phyloP scores from a whole-genome alignment of 2,797 vertebrate species.

The Macropus fuliginosus region DNA sequence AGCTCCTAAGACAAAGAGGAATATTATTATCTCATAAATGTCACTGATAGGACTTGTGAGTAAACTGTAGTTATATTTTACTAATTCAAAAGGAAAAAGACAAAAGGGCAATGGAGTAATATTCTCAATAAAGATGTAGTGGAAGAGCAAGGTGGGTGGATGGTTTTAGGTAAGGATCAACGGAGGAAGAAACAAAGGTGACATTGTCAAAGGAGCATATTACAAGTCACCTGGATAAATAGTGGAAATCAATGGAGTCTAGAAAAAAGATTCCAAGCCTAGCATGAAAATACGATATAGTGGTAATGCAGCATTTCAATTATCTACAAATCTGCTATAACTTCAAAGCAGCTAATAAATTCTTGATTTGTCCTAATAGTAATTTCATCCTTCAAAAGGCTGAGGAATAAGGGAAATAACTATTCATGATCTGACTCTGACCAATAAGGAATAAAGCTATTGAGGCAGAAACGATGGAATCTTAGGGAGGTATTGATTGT shows the following conservation, averaged over 20 bases:
- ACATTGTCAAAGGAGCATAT: neutral
- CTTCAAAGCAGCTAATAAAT: neutral
- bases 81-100: neutral
- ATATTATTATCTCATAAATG: neutral
- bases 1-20: neutral
- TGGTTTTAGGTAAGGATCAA: neutral
- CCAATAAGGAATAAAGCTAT: neutral
- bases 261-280: neutral
- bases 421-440: neutral
- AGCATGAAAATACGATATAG: neutral
- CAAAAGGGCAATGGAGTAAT: neutral
- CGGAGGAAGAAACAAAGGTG: neutral
- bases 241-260: neutral
- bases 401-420: neutral
- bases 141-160: neutral
- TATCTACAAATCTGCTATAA: neutral
- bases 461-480: neutral
- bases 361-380: neutral
- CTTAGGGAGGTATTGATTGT: neutral
- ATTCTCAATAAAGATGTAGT: neutral
- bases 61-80: neutral
- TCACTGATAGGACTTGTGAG: neutral
- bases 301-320: neutral
- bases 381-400: neutral
- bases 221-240: neutral